Evolutionary conservation across 1,140 invertebrate species (phyloP).

Genomic region (Capitella teleta): DNA sequence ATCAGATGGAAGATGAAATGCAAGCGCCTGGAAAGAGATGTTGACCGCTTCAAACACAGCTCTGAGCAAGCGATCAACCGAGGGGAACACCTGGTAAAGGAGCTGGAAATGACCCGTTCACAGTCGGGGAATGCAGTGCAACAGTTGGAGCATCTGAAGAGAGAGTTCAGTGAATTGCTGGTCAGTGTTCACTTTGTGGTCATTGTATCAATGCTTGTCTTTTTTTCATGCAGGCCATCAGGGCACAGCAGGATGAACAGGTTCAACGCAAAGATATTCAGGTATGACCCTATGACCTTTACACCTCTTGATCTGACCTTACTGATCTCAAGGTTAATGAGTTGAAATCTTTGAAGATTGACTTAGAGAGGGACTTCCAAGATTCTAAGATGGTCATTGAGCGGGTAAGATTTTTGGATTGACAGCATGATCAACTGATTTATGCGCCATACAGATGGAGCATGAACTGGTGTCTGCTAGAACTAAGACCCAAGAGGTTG

Average conservation of each 20-base stretch:
- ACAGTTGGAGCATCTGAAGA: conserved; percentile 29
- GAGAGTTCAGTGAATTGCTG: conserved; percentile 34
- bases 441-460: conserved; percentile 22
- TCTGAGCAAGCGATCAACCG: conserved; percentile 27
- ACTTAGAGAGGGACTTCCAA: conserved; percentile 29
- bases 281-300: background rate
- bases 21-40: conserved; percentile 31
- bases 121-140: conserved; percentile 24
- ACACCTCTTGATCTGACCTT: background rate
- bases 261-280: conserved; percentile 30
- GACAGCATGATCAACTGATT: too few relatives aligned
- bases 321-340: conserved; percentile 27
- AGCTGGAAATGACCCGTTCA: conserved; percentile 22
- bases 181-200: conserved; percentile 17
- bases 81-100: conserved; percentile 33
- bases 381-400: conserved; percentile 27
- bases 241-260: conserved; percentile 37
- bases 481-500: conserved; percentile 15
- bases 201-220: background rate
- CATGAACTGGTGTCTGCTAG: conserved; percentile 27
- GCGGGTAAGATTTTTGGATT: conserved; percentile 24
- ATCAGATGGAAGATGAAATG: conserved; percentile 37
- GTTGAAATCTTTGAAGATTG: conserved; percentile 30
- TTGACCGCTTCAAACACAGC: conserved; percentile 31
- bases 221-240: conserved; percentile 20